These are phyloP conservation scores for Hyperoplus lanceolatus DNA, from an alignment of 2,797 vertebrate species.

Conservation along the genomic window DNA sequence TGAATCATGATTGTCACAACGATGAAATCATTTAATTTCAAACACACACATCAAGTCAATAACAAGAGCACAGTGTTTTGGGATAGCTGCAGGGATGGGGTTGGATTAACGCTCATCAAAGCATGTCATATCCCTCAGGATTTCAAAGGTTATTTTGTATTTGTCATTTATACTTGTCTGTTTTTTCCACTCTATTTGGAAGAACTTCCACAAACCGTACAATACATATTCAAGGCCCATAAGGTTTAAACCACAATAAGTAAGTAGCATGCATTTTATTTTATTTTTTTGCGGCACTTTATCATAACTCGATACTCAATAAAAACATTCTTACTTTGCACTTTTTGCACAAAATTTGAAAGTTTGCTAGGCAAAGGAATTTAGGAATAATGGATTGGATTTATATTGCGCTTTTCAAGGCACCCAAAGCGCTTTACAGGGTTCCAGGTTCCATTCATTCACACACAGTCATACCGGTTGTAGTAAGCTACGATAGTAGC, in stretches of 20 bases:
- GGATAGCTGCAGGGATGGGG: no score
- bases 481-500: no score
- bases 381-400: no score
- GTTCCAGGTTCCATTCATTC: no score
- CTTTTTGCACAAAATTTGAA: slow-evolving; percentile 25
- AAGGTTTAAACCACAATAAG: neutral
- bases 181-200: neutral
- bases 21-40: neutral
- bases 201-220: neutral
- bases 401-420: no score
- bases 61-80: neutral
- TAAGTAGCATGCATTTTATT: neutral
- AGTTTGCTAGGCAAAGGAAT: slow-evolving; percentile 39
- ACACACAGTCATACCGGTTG: no score
- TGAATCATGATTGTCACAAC: neutral
- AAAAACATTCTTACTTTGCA: slow-evolving; percentile 6
- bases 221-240: neutral
- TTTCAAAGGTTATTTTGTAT: neutral
- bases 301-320: neutral
- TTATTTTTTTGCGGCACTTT: neutral
- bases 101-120: neutral
- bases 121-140: neutral
- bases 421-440: no score
- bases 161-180: neutral
- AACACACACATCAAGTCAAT: neutral